Evolutionary conservation across 2,888 invertebrate species (phyloP).

Genomic region (Oscheius sp.): DNA sequence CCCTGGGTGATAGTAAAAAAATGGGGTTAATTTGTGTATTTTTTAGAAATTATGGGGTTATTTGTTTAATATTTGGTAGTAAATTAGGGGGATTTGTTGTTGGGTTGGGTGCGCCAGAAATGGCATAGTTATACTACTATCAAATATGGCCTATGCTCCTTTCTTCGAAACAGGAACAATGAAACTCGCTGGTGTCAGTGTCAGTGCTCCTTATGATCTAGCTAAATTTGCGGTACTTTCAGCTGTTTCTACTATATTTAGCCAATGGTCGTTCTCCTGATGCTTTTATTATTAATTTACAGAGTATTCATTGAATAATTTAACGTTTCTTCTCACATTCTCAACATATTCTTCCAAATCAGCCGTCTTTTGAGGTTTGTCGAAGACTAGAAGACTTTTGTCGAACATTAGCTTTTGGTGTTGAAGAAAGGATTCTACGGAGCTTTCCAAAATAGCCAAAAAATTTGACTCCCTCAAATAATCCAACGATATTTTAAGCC

Average conservation of each 20-base stretch:
- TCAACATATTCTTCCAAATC: conserved; percentile 3
- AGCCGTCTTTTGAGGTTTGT: conserved; percentile 30
- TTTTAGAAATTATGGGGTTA: too few species aligned
- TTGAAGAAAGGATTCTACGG: conserved; percentile 27
- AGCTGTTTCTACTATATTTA: not conserved
- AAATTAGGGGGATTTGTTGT: too few species aligned
- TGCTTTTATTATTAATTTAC: not conserved
- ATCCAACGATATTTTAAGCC: conserved; percentile 33
- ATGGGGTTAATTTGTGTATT: too few species aligned
- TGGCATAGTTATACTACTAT: too few species aligned
- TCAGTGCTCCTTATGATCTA: not conserved
- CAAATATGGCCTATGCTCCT: not conserved
- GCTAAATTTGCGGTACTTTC: not conserved
- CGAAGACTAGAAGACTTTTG: conserved; percentile 23
- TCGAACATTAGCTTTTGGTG: conserved; percentile 30
- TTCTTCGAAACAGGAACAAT: not conserved
- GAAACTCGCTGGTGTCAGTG: not conserved
- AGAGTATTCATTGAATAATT: conserved; percentile 4
- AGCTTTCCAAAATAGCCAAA: conserved; percentile 32
- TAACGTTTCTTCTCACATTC: conserved; percentile 8
- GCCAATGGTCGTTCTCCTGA: not conserved
- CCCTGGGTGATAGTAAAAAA: too few species aligned
- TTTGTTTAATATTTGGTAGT: too few species aligned
- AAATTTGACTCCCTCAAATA: conserved; percentile 33
- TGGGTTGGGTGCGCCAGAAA: too few species aligned